Percentiles rank a stretch among this genome's conserved stretches.
phyloP scores from a whole-genome alignment of 2,113 vertebrate species.

The Ceyx margarethae region DNA sequence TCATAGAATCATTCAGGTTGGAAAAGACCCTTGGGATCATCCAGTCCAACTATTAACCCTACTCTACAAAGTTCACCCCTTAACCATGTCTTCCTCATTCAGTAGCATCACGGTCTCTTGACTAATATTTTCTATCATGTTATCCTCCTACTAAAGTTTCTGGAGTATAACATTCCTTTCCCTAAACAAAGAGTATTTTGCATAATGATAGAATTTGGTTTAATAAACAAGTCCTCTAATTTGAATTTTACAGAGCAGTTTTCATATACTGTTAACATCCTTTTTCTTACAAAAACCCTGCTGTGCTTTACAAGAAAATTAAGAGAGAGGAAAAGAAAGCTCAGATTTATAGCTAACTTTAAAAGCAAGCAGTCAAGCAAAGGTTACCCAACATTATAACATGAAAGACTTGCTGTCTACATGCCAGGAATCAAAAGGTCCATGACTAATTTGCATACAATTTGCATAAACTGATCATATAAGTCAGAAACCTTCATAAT shows the following conservation, averaged over 20 bases:
- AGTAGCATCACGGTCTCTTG: not conserved
- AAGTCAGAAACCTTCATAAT: not conserved
- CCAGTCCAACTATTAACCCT: no score
- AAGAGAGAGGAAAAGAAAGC: not conserved
- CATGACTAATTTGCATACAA: not conserved
- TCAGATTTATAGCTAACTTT: conserved; percentile 22
- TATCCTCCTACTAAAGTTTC: not conserved
- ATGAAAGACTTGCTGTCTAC: conserved; percentile 9
- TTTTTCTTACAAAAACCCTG: not conserved
- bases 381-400: not conserved
- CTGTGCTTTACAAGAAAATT: conserved; percentile 12
- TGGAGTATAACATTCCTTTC: not conserved
- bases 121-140: not conserved
- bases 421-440: conserved; percentile 1
- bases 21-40: no score
- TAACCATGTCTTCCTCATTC: not conserved
- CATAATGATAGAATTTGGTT: not conserved
- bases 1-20: no score
- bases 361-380: conserved; percentile 4
- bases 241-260: not conserved
- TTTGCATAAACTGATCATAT: conserved; percentile 22
- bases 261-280: not conserved
- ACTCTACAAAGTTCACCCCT: no score
- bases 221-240: not conserved
- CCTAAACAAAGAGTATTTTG: not conserved